Evolutionary conservation across 2,797 vertebrate species (phyloP), one percentile per base, ranked within the genome.

Genomic region (Aplochiton taeniatus): DNA sequence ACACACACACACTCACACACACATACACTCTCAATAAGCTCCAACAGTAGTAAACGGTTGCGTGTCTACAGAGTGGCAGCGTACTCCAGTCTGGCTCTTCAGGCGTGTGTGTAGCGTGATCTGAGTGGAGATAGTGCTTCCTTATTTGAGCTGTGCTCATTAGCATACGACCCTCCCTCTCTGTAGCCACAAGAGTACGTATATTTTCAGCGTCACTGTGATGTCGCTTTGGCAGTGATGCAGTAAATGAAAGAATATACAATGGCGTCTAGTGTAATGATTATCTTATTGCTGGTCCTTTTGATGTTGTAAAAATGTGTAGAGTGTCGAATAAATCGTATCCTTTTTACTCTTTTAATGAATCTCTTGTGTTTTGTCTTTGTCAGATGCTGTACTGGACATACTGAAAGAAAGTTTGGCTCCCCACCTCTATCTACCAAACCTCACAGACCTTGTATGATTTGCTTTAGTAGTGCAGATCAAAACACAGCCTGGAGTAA

Each of bases 311-410:
- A 6, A 31, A 31, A 3, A 31, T 31, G 2, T 6, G 31, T 31
- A 31, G 2, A 3, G 31, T 31, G 31, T 31, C 6, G 31, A 31
- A 43, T 43, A 17, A 16, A 58, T 43, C 41, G 12, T 31, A 31
- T 58, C 14, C 1, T 58, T 16, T 8, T 9, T 12, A 31, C n/a
- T 17, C 64, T n/a, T n/a, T n/a, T 76, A 54, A 79, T 58, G 47
- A 1, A 1, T 4, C 14, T 55, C 41, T 68, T 41, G 20, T 69
- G 50, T 74, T 41, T 76, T 63, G 4, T 88, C 58, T 86, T 87
- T 74, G 60, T 66, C 84, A 90, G 89, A 75, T 63, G 52, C 56
- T 55, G 68, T 9, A 53, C 53, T 12, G 45, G 63, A n/a, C 13
- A 17, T 45, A 14, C 10, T 61, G n/a, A 20, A 61, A 12, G 19